Evolutionary conservation across 2,888 invertebrate species (phyloP).

Genomic region (Melinaea menophilus): DNA sequence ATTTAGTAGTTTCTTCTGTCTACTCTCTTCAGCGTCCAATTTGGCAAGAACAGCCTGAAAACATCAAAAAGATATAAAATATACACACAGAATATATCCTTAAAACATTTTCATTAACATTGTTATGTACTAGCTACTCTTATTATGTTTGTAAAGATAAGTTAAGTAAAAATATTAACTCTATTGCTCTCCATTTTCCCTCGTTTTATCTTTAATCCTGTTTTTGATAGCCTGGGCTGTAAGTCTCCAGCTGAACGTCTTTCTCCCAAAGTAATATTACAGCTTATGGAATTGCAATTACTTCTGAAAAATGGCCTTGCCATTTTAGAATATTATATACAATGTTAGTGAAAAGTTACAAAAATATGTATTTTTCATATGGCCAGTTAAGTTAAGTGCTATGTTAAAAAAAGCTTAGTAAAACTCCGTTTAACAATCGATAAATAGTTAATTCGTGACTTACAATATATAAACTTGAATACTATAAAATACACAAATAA

Average conservation of each 20-base stretch:
- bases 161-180: slow-evolving; percentile 35
- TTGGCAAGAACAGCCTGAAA: slow-evolving; percentile 51
- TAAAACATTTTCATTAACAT: too few species aligned
- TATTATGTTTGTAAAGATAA: too few species aligned
- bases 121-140: too few species aligned
- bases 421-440: too few species aligned
- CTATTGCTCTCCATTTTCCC: slow-evolving; percentile 45
- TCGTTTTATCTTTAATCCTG: slow-evolving; percentile 37
- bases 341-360: background rate
- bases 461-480: too few species aligned
- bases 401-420: too few species aligned
- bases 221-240: slow-evolving; percentile 22
- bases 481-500: too few species aligned
- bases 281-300: slow-evolving; percentile 33
- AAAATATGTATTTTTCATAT: too few species aligned
- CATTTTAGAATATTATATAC: background rate
- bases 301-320: slow-evolving; percentile 33
- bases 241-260: slow-evolving; percentile 54
- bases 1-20: slow-evolving; percentile 48
- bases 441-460: too few species aligned
- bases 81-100: too few species aligned
- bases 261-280: slow-evolving; percentile 34
- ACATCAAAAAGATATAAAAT: background rate
- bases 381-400: too few species aligned
- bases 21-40: slow-evolving; percentile 48